phyloP scores from a whole-genome alignment of 2,888 invertebrate genomes.

The Hanleya hanleyi region DNA sequence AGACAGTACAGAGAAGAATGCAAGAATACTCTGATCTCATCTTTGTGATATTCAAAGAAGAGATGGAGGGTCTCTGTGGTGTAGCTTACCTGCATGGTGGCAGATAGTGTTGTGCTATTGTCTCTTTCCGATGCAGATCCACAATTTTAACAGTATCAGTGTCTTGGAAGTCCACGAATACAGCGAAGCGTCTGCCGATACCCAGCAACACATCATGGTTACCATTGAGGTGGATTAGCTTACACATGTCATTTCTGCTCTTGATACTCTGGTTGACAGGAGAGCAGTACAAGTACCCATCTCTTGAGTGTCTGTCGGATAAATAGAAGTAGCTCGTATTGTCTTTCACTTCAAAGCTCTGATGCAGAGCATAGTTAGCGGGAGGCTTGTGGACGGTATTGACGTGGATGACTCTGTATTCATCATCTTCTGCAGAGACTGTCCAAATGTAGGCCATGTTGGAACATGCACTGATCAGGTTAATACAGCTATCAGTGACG shows the following conservation, averaged over 20 bases:
- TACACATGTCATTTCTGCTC: background rate
- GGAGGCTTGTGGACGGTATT: background rate
- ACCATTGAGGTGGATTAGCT: background rate
- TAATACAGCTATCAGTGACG: background rate
- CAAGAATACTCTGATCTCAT: no score
- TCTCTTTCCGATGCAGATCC: background rate
- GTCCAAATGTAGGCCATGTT: background rate
- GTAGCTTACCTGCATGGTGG: conserved; percentile 6
- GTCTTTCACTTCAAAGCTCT: background rate
- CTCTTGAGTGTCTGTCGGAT: background rate
- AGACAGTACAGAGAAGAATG: no score
- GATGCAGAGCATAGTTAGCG: background rate
- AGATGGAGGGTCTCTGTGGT: no score
- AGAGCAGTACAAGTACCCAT: background rate
- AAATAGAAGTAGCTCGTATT: background rate
- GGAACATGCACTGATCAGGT: background rate
- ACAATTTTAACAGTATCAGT: background rate
- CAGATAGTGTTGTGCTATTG: background rate
- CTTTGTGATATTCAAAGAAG: no score
- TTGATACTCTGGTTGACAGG: background rate
- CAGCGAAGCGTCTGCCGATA: background rate
- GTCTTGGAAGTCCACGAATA: background rate
- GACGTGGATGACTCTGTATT: background rate
- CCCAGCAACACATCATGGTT: background rate
- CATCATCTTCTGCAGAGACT: background rate